phyloP scores from a whole-genome alignment of 2,113 vertebrate species.

The Galemys pyrenaicus region DNA sequence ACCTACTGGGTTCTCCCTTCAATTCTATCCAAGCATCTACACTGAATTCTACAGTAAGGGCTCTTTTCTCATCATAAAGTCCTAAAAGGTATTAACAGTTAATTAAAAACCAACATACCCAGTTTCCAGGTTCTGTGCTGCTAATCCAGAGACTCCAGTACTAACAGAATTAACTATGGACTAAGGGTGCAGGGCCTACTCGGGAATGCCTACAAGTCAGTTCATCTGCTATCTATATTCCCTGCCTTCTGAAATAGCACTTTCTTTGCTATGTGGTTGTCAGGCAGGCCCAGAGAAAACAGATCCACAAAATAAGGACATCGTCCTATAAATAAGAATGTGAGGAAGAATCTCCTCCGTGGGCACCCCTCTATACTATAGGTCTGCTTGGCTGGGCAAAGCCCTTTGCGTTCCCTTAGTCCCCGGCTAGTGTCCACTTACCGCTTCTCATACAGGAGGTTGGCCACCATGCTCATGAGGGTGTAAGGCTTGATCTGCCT shows the following conservation, averaged over 20 bases:
- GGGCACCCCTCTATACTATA: neutral
- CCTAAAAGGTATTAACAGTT: neutral
- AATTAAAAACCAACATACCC: neutral
- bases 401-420: neutral
- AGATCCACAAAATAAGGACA: neutral
- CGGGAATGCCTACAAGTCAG: neutral
- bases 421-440: constrained; percentile 68
- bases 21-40: neutral
- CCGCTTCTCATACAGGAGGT: constrained; percentile 96
- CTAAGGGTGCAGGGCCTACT: neutral
- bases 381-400: neutral
- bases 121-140: neutral
- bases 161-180: neutral
- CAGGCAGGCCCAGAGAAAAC: neutral
- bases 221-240: neutral
- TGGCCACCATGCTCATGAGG: constrained; percentile 99
- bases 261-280: neutral
- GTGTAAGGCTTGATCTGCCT: constrained; percentile 98
- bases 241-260: neutral
- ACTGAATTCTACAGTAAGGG: neutral
- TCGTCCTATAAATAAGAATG: neutral
- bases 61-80: neutral
- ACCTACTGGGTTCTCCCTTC: neutral
- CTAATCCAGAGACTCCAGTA: neutral
- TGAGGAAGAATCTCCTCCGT: neutral